Percentiles rank a stretch among this genome's conserved stretches.
These are phyloP conservation scores for Hirudinaria manillensis DNA, from an alignment of 2,888 invertebrate species.

Conservation along the genomic window DNA sequence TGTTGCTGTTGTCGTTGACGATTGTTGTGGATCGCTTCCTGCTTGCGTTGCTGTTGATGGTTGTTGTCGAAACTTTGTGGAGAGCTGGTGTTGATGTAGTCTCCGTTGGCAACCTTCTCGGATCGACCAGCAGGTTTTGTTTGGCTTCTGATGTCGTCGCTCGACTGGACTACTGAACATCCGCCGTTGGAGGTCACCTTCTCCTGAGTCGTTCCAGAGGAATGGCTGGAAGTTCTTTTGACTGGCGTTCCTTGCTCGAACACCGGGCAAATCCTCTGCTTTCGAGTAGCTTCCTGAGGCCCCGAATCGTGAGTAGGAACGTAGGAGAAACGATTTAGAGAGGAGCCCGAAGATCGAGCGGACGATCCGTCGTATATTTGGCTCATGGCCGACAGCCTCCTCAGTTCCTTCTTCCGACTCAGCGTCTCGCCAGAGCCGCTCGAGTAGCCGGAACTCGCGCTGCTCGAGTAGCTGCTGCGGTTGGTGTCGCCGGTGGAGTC, in stretches of 20 bases:
- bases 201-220: too few relatives aligned
- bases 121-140: too few relatives aligned
- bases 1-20: neutral
- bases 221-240: neutral
- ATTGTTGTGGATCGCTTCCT: neutral
- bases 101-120: neutral
- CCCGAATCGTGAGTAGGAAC: too few relatives aligned
- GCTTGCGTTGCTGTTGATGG: neutral
- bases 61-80: neutral
- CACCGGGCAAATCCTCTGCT: conserved; percentile 1
- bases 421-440: neutral
- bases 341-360: conserved; percentile 55
- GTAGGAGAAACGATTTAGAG: too few relatives aligned
- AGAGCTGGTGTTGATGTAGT: conserved; percentile 15
- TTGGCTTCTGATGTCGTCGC: too few relatives aligned
- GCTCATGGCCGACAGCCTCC: neutral
- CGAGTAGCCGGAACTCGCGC: neutral
- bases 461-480: neutral
- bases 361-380: conserved; percentile 68
- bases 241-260: neutral
- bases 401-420: neutral
- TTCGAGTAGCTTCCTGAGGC: too few relatives aligned
- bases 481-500: conserved; percentile 1
- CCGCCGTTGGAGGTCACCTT: too few relatives aligned
- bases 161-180: too few relatives aligned